Evolutionary conservation across 2,888 invertebrate species (phyloP).

Genomic region (Saturnia japonica): DNA sequence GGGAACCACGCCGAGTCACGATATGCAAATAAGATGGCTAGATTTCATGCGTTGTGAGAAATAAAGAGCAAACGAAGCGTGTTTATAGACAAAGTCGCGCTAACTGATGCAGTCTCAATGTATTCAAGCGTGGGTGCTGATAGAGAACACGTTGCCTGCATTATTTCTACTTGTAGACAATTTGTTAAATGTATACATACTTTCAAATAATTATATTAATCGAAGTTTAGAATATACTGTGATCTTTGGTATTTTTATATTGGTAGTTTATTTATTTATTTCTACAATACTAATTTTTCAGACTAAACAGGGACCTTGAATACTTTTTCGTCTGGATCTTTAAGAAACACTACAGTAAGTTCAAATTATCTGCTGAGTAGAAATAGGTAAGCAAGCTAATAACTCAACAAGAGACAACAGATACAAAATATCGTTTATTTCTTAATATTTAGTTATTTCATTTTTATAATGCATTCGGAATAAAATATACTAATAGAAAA

Average conservation of each 20-base stretch:
- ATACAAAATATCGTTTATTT: neutral
- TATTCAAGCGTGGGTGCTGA: slow-evolving; percentile 10
- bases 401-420: neutral
- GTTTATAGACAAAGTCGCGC: slow-evolving; percentile 32
- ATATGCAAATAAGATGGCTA: slow-evolving; percentile 42
- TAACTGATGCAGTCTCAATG: slow-evolving; percentile 32
- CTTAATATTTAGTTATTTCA: too few species aligned
- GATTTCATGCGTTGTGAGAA: slow-evolving; percentile 37
- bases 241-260: neutral
- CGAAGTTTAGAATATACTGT: neutral
- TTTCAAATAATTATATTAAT: neutral
- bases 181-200: neutral
- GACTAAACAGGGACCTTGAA: neutral
- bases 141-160: neutral
- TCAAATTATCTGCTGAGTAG: neutral
- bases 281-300: neutral
- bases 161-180: neutral
- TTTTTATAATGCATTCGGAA: too few species aligned
- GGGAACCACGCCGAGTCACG: slow-evolving; percentile 43
- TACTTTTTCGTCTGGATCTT: neutral
- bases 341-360: too few species aligned
- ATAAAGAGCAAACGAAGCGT: slow-evolving; percentile 29
- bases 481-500: too few species aligned
- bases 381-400: neutral
- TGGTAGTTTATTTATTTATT: neutral